Evolutionary conservation across 2,797 vertebrate genomes (phyloP), one percentile per base, ranked within the genome.

Genomic region (Cuniculus paca): DNA sequence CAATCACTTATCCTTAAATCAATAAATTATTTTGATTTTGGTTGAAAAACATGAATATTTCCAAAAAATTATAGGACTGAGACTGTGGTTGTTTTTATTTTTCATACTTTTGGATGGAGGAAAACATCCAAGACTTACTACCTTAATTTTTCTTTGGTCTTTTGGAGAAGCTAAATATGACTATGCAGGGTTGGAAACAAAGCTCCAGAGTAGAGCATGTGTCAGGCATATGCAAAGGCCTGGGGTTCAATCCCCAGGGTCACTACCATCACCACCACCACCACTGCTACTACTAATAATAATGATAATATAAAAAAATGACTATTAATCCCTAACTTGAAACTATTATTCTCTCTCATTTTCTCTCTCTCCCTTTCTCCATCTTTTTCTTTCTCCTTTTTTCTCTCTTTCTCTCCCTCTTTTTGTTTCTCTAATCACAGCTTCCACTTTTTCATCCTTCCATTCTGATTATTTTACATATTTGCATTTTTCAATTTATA

Each of bases 31-130:
- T 93, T 28, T 84, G 4, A 0, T 70, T 48, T 20, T 24, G 17
- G 88, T 58, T 94, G n/a, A 56, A 95, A 88, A 45, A 61, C 10
- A 77, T 94, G 2, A 45, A 26, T 36, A 2, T 63, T 97, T 97
- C 60, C 42, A 95, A 45, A 12, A n/a, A 14, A 81, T 92, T 86
- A 86, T 0, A 0, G 14, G 6, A 77, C 42, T 94, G 5, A 85
- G 92, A 75, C 36, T 50, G 39, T 50, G 24, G 91, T 3, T 75
- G 17, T 19, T 17, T 48, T 50, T 74, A 45, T 72, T 22, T 58
- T 72, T 68, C n/a, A 24, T 36, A 58, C 39, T 83, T 88, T 48
- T 72, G 36, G 42, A 80, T 72, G 42, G 0, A 50, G 34, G 22
- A 13, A 92, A 31, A 81, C 14, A 78, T 56, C 12, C 42, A 5